These are phyloP conservation scores for Palythoa heliodiscus DNA, from an alignment of 92 coral and sea anemone genomes.

Conservation along the genomic window DNA sequence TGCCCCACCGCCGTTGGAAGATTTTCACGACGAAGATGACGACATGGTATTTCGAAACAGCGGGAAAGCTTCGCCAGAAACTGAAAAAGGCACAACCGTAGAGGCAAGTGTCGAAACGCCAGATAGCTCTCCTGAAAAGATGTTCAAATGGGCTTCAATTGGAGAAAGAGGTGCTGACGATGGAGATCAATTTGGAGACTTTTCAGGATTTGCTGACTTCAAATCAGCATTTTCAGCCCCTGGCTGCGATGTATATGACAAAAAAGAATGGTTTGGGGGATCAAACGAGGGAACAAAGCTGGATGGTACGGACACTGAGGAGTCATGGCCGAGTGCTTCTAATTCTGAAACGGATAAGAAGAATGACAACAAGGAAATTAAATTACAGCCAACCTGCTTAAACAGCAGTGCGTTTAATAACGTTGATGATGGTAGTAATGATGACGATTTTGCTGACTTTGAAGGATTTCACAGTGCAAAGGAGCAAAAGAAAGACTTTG, in stretches of 20 bases:
- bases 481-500: background rate
- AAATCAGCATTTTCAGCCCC: conserved; percentile 18
- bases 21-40: conserved; percentile 79
- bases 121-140: conserved; percentile 28
- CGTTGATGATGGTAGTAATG: background rate
- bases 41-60: conserved; percentile 78
- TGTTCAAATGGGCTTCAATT: conserved; percentile 37
- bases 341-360: background rate
- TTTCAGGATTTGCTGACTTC: conserved; percentile 64
- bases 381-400: background rate
- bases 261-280: conserved; percentile 7
- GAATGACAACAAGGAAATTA: background rate
- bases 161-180: conserved; percentile 16
- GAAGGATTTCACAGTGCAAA: conserved; percentile 29
- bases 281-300: background rate
- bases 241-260: background rate
- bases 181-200: conserved; percentile 64
- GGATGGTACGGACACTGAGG: background rate
- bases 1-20: conserved; percentile 98
- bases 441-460: conserved; percentile 44
- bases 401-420: background rate
- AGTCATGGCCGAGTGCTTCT: background rate
- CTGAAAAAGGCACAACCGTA: conserved; percentile 42
- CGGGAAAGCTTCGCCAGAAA: conserved; percentile 55
- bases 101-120: conserved; percentile 11